phyloP scores from a whole-genome alignment of 2,113 vertebrate species.

The Dicentrarchus labrax region DNA sequence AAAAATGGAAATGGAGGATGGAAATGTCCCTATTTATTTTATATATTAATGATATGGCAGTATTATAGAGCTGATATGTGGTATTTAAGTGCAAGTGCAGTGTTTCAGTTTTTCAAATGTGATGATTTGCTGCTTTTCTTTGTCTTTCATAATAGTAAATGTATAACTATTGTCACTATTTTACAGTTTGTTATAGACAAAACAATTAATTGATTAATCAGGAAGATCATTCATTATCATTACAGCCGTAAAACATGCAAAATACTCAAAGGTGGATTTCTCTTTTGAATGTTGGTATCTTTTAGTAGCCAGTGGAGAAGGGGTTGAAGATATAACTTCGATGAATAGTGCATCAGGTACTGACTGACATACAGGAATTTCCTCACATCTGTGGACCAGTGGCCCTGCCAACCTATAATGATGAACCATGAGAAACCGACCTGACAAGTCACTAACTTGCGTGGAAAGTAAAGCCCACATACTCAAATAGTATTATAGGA shows the following conservation, averaged over 20 bases:
- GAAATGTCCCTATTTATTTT: slow-evolving; percentile 21
- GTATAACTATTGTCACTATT: no score
- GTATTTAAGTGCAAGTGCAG: not conserved
- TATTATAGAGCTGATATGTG: not conserved
- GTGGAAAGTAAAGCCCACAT: not conserved
- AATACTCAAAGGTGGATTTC: not conserved
- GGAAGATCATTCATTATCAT: no score
- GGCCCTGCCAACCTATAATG: slow-evolving; percentile 1
- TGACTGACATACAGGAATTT: slow-evolving; percentile 27
- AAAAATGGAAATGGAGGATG: not conserved
- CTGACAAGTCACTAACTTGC: slow-evolving; percentile 29
- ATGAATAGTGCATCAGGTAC: not conserved
- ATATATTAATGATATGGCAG: no score
- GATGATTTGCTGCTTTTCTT: no score
- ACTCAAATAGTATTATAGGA: not conserved
- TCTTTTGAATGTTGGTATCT: not conserved
- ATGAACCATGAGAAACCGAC: slow-evolving; percentile 50
- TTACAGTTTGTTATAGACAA: not conserved
- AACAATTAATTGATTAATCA: not conserved
- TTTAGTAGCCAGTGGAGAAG: not conserved
- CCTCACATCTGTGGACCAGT: slow-evolving; percentile 36
- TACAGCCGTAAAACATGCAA: not conserved
- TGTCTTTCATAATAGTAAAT: no score
- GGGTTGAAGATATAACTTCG: not conserved
- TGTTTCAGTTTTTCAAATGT: no score